phyloP scores from a whole-genome alignment of 2,113 vertebrate genomes.

The Grammomys surdaster region DNA sequence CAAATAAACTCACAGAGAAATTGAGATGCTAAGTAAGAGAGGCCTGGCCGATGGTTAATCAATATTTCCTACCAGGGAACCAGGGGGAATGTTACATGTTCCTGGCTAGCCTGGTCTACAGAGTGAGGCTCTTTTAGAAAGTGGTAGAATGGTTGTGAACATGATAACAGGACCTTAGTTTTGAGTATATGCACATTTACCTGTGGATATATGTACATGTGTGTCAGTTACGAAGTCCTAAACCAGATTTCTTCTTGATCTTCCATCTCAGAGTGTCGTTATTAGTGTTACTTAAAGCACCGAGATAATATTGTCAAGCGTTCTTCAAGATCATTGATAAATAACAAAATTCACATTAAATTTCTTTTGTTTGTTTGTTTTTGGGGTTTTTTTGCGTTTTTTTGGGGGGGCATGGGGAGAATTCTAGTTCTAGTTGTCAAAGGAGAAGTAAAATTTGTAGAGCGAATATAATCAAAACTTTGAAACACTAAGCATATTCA shows the following conservation, averaged over 20 bases:
- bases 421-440: background rate
- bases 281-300: background rate
- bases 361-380: background rate
- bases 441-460: background rate
- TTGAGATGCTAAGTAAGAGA: background rate
- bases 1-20: background rate
- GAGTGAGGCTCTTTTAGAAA: background rate
- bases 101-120: background rate
- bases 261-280: background rate
- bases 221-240: background rate
- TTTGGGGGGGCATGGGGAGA: background rate
- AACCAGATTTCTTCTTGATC: background rate
- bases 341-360: background rate
- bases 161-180: background rate
- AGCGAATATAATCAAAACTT: background rate
- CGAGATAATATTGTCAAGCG: background rate
- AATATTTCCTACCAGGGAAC: no score
- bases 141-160: background rate
- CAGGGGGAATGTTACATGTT: background rate
- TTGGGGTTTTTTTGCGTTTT: no score
- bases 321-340: background rate
- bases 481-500: background rate
- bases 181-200: background rate
- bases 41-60: background rate
- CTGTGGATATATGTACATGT: background rate